A percentile compares a stretch with the other conserved stretches of the same genome.
Conservation (phyloP, 2,888 invertebrate genomes). For the Hipparchia sbordonii region DNA sequence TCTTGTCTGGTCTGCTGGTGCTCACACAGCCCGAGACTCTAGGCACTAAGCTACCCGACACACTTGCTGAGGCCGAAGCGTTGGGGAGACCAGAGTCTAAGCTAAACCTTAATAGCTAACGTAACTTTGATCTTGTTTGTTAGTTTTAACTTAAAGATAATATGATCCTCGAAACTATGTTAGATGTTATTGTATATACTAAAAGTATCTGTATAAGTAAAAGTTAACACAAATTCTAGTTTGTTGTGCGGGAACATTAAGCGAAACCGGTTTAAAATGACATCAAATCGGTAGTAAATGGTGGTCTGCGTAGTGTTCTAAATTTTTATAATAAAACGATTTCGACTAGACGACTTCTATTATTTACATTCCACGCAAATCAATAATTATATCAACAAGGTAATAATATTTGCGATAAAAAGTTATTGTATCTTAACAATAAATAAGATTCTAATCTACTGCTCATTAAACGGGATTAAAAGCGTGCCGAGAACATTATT, state of each 20-base stretch:
- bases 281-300: neutral
- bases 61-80: constrained; percentile 80
- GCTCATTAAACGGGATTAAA: neutral
- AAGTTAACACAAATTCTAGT: neutral
- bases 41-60: constrained; percentile 81
- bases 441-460: constrained; percentile 13
- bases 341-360: neutral
- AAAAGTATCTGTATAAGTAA: neutral
- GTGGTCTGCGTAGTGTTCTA: neutral
- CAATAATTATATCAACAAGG: too few relatives aligned
- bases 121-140: neutral
- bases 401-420: neutral
- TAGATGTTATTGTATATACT: too few relatives aligned
- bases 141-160: neutral
- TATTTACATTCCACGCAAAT: neutral
- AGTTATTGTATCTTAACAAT: neutral
- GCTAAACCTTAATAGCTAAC: neutral
- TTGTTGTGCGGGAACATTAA: neutral
- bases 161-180: neutral
- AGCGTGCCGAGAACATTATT: constrained; percentile 4
- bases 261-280: neutral
- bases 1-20: constrained; percentile 76
- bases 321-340: neutral
- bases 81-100: constrained; percentile 37
- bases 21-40: constrained; percentile 85